A percentile compares a stretch with the other conserved stretches of the same genome.
These are phyloP conservation scores for Solenopsis invicta DNA, from an alignment of 1,140 invertebrate genomes.

Conservation along the genomic window DNA sequence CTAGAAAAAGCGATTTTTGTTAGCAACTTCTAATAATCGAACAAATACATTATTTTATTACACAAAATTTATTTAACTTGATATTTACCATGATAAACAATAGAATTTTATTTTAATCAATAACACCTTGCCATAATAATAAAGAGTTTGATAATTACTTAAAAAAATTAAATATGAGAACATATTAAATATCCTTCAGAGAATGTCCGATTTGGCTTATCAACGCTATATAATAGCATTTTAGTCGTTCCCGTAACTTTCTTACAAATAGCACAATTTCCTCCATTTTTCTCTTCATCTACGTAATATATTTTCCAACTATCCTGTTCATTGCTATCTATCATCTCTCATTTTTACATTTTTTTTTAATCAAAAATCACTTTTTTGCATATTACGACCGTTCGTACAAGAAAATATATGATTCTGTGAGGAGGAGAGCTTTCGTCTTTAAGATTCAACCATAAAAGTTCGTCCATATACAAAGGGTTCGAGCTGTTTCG, in stretches of 20 bases:
- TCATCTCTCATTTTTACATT: background rate
- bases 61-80: slow-evolving; percentile 19
- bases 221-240: slow-evolving; percentile 37
- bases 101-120: slow-evolving; percentile 24
- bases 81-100: background rate
- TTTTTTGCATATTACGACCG: slow-evolving; percentile 32
- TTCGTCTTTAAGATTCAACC: slow-evolving; percentile 43
- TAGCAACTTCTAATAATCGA: background rate
- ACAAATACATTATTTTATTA: slow-evolving; percentile 21
- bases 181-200: background rate
- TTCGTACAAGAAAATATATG: slow-evolving; percentile 58
- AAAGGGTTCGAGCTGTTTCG: slow-evolving; percentile 47
- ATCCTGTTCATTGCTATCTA: slow-evolving; percentile 19
- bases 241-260: slow-evolving; percentile 24
- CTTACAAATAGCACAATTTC: slow-evolving; percentile 16
- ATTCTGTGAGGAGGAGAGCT: slow-evolving; percentile 28
- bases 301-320: slow-evolving; percentile 22
- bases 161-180: background rate
- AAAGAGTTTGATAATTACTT: background rate
- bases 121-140: slow-evolving; percentile 10
- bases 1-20: background rate
- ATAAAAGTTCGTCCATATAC: slow-evolving; percentile 18
- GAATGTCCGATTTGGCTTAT: slow-evolving; percentile 38
- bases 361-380: slow-evolving; percentile 12
- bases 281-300: background rate